phyloP scores from a whole-genome alignment of 35 echinoderm and acorn worm species.

The Lytechinus variegatus region DNA sequence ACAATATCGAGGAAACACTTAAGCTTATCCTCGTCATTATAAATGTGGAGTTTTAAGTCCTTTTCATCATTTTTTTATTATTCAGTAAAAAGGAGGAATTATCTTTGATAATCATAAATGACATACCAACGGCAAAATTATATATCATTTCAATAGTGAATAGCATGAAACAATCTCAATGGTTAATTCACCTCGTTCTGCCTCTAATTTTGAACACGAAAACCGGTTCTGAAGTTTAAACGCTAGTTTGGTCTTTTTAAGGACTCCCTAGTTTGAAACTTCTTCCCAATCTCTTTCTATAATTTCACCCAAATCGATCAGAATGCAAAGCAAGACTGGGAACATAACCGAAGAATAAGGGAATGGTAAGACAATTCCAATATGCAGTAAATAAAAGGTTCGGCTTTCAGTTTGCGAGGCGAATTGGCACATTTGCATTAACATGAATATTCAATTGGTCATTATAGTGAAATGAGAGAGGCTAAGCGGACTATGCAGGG shows the following conservation, averaged over 20 bases:
- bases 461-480: constrained; percentile 50
- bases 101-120: no score
- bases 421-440: constrained; percentile 42
- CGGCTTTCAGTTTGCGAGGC: constrained; percentile 40
- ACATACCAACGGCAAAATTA: no score
- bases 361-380: constrained; percentile 14
- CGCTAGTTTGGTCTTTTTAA: background rate
- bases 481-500: constrained; percentile 39
- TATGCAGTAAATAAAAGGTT: constrained; percentile 46
- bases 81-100: no score
- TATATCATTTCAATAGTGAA: no score
- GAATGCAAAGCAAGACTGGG: background rate
- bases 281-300: background rate
- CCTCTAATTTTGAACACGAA: background rate
- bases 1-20: no score
- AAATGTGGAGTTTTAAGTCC: no score
- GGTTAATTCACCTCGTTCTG: background rate
- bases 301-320: background rate
- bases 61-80: no score
- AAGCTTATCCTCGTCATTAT: no score
- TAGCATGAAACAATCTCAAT: background rate
- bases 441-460: constrained; percentile 56
- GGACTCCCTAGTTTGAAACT: background rate
- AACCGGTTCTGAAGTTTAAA: background rate
- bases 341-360: background rate